Evolutionary conservation across 2,888 invertebrate species (phyloP).

Genomic region (Oxytorus armatus): DNA sequence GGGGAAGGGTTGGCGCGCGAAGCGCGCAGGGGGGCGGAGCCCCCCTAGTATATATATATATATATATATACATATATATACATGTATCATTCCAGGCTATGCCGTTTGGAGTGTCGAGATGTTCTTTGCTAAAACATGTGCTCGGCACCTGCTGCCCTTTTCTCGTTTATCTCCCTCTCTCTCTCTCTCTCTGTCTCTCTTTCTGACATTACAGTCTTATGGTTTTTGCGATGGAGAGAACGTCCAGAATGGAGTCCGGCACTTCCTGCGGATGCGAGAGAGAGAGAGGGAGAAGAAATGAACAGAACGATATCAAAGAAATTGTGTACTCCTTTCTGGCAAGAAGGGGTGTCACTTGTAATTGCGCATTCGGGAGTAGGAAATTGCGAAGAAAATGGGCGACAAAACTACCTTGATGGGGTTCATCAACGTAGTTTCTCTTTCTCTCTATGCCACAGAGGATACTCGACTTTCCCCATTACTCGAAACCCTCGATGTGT

Average conservation of each 20-base stretch:
- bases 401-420: too few relatives aligned
- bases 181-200: conserved; percentile 23
- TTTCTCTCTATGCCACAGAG: too few relatives aligned
- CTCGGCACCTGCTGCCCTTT: conserved; percentile 75
- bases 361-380: conserved; percentile 34
- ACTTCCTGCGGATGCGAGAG: conserved; percentile 64
- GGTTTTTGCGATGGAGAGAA: conserved; percentile 60
- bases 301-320: conserved; percentile 58
- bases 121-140: conserved; percentile 76
- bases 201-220: conserved; percentile 12
- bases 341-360: not conserved
- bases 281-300: conserved; percentile 10
- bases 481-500: not conserved
- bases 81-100: conserved; percentile 56
- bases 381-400: conserved; percentile 34
- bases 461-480: conserved; percentile 31
- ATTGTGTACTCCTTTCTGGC: conserved; percentile 20
- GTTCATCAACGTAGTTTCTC: too few relatives aligned
- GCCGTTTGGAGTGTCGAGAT: conserved; percentile 49
- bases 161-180: conserved; percentile 30
- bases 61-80: too few relatives aligned
- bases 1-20: too few relatives aligned
- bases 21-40: too few relatives aligned
- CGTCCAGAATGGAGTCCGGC: conserved; percentile 51
- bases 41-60: too few relatives aligned